Evolutionary conservation across 2,113 vertebrate species (phyloP).

Genomic region (Albula glossodonta): DNA sequence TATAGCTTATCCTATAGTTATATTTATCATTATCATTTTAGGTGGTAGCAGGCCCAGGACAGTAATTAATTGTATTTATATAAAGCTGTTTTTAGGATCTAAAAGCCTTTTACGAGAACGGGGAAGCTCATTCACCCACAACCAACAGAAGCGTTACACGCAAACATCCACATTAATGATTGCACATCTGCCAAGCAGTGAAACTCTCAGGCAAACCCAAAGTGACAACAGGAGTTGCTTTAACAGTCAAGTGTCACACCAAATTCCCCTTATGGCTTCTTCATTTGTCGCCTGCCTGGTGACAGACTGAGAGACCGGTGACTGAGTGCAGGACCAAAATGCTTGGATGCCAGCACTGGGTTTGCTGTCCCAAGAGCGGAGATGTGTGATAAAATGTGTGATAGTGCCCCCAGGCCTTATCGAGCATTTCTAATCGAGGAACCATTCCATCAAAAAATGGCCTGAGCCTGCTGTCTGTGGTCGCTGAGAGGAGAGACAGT

Average conservation of each 20-base stretch:
- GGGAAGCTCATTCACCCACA: background rate
- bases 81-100: background rate
- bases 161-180: background rate
- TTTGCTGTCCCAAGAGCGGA: background rate
- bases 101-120: background rate
- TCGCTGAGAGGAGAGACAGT: background rate
- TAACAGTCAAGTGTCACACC: background rate
- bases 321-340: background rate
- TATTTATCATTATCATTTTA: background rate
- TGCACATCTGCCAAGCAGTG: background rate
- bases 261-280: background rate
- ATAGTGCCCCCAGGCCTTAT: background rate
- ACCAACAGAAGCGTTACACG: background rate
- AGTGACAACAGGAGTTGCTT: background rate
- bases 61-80: background rate
- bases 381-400: background rate
- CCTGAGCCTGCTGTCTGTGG: background rate
- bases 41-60: background rate
- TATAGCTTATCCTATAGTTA: background rate
- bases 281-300: background rate
- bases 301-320: background rate
- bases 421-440: conserved; percentile 7
- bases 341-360: background rate
- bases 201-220: background rate
- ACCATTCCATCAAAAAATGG: background rate